These are phyloP conservation scores for Biston betularia DNA, from an alignment of 2,888 invertebrate genomes.

Conservation along the genomic window DNA sequence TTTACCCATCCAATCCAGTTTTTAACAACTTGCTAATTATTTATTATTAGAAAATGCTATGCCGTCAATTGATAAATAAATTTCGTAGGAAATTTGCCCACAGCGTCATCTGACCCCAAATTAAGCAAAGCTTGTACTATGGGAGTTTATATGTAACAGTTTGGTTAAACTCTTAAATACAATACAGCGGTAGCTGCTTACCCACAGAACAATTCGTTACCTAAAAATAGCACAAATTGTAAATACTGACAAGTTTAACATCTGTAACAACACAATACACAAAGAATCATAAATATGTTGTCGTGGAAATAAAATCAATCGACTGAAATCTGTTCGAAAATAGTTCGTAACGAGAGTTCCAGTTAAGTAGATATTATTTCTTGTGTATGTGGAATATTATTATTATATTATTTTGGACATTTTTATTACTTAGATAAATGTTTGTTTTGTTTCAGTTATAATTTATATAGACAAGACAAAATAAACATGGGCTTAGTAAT, in stretches of 20 bases:
- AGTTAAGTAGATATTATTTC: neutral
- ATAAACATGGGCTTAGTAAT: slow-evolving; percentile 25
- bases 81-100: too few species aligned
- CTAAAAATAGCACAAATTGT: neutral
- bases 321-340: slow-evolving; percentile 59
- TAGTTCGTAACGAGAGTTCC: slow-evolving; percentile 38
- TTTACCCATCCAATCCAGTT: too few species aligned
- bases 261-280: slow-evolving; percentile 51
- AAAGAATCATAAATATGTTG: slow-evolving; percentile 72
- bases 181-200: neutral
- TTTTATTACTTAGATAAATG: slow-evolving; percentile 51
- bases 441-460: slow-evolving; percentile 47
- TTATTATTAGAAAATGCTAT: too few species aligned
- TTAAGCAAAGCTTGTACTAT: too few species aligned
- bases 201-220: neutral
- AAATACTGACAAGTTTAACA: neutral
- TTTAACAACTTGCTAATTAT: too few species aligned
- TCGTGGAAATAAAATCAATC: slow-evolving; percentile 70
- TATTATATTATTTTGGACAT: slow-evolving; percentile 42
- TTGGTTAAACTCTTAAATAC: neutral
- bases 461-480: slow-evolving; percentile 30
- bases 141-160: too few species aligned
- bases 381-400: slow-evolving; percentile 25
- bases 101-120: too few species aligned
- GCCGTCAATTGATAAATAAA: too few species aligned